Conservation (phyloP, 2,888 invertebrate species). For the Monoplex corrugatus region DNA sequence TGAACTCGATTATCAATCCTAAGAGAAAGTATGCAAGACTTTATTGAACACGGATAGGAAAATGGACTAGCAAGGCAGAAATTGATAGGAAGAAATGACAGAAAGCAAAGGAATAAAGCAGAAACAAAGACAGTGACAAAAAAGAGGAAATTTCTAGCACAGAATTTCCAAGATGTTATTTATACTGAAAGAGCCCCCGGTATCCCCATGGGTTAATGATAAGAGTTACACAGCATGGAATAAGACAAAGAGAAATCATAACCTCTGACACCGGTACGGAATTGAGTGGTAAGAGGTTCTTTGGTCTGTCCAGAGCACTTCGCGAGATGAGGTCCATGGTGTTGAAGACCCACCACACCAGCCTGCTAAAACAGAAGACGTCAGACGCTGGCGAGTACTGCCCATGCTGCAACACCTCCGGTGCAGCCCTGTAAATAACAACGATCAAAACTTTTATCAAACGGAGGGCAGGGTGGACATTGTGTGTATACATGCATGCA, state of each 20-base stretch:
- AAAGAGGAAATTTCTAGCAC: neutral
- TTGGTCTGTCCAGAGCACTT: neutral
- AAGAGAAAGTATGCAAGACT: no score
- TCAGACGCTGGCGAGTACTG: constrained; percentile 53
- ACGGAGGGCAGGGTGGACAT: neutral
- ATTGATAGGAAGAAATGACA: no score
- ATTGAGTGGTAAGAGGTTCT: neutral
- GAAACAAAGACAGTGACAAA: no score
- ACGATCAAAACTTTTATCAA: neutral
- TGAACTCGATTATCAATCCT: no score
- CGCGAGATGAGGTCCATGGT: constrained; percentile 19
- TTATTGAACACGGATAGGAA: no score
- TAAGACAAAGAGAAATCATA: neutral
- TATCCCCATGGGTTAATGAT: no score
- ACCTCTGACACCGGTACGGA: neutral
- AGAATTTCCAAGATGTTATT: neutral
- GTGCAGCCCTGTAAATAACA: constrained; percentile 54
- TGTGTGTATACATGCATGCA: neutral
- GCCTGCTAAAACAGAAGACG: constrained; percentile 54
- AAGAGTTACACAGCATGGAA: no score
- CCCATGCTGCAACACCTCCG: constrained; percentile 52
- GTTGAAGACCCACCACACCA: constrained; percentile 54
- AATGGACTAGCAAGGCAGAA: no score
- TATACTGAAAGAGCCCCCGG: no score
- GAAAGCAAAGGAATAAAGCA: neutral